Conservation (phyloP, 2,113 vertebrate species). For the Kryptolebias marmoratus region DNA sequence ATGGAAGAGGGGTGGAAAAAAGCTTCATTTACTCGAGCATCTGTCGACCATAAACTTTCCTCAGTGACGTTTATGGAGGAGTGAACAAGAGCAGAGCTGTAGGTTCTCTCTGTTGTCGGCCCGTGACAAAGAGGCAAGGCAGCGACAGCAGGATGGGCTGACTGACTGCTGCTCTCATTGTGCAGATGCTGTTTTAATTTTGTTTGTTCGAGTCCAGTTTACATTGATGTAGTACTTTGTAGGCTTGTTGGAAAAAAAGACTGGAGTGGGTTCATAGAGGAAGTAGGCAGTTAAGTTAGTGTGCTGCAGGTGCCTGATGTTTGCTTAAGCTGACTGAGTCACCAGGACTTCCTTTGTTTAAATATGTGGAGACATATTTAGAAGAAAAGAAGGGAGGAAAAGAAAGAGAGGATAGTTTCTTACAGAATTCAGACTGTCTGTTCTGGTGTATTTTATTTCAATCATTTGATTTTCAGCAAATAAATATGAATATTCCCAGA, state of each 20-base stretch:
- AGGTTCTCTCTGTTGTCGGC: slow-evolving; percentile 43
- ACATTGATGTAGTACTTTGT: slow-evolving; percentile 22
- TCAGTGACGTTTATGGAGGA: slow-evolving; percentile 77
- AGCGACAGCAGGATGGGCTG: slow-evolving; percentile 65
- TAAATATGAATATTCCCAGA: background rate
- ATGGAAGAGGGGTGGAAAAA: slow-evolving; percentile 34
- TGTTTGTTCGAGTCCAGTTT: slow-evolving; percentile 28
- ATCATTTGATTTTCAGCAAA: no score
- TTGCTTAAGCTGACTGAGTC: slow-evolving; percentile 24
- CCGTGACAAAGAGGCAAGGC: slow-evolving; percentile 64
- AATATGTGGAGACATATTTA: background rate
- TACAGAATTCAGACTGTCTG: no score
- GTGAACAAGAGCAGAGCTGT: slow-evolving; percentile 71
- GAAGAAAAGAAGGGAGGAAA: background rate
- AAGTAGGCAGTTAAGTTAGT: slow-evolving; percentile 18
- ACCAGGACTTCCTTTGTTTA: slow-evolving; percentile 31
- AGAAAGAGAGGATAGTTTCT: no score
- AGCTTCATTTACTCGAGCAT: slow-evolving; percentile 74
- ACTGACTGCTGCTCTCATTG: slow-evolving; percentile 52
- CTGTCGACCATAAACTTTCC: slow-evolving; percentile 80
- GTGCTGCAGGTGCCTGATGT: slow-evolving; percentile 40
- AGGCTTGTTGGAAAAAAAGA: background rate
- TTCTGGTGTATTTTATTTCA: background rate
- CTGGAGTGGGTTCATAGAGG: background rate
- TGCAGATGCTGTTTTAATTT: slow-evolving; percentile 64